These are phyloP conservation scores for Onthophagus sagittarius DNA, from an alignment of 2,888 invertebrate genomes.

Conservation along the genomic window DNA sequence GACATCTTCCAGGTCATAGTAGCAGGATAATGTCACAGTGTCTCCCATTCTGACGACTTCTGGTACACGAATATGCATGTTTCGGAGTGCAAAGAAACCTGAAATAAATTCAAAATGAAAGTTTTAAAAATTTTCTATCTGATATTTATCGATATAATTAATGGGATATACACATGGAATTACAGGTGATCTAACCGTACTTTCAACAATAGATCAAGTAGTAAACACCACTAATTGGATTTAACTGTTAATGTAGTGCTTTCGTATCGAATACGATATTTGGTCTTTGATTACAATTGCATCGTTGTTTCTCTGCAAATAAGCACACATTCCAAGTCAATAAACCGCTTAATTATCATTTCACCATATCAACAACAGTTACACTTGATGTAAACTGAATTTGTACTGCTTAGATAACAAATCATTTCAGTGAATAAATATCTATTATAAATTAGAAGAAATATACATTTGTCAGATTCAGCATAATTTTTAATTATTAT, in stretches of 20 bases:
- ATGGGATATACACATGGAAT: too few species aligned
- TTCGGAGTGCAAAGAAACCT: constrained; percentile 41
- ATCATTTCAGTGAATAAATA: too few species aligned
- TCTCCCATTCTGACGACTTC: constrained; percentile 50
- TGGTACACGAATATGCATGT: constrained; percentile 48
- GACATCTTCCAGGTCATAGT: constrained; percentile 53
- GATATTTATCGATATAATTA: too few species aligned
- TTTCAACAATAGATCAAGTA: neutral
- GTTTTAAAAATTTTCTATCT: neutral
- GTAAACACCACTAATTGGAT: neutral
- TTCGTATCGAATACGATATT: neutral
- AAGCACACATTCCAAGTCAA: neutral
- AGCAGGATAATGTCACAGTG: constrained; percentile 50
- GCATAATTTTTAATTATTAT: too few species aligned
- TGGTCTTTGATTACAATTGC: neutral
- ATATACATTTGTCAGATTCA: too few species aligned
- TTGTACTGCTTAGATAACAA: neutral
- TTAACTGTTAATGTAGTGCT: neutral
- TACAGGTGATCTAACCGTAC: neutral
- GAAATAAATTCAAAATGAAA: constrained; percentile 30
- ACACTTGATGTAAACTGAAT: neutral
- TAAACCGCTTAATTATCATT: neutral
- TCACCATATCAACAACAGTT: neutral
- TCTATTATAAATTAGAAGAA: too few species aligned
- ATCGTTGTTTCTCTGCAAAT: neutral